Evolutionary conservation across 2,113 vertebrate genomes (phyloP).

Genomic region (Notiomystis cincta): DNA sequence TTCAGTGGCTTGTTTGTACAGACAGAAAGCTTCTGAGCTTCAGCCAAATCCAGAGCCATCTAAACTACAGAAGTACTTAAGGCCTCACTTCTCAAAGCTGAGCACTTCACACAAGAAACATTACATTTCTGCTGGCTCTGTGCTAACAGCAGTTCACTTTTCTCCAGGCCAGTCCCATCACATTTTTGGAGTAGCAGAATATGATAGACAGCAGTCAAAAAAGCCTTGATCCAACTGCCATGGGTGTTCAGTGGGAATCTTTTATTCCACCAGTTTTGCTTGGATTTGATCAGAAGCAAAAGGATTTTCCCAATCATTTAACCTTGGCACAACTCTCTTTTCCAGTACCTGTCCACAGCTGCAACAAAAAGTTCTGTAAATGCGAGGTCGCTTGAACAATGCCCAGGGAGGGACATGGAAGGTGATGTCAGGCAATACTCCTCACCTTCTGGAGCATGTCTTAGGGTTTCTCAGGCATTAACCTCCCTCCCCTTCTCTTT

Average conservation of each 20-base stretch:
- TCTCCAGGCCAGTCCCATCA: not conserved
- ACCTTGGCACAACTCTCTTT: not conserved
- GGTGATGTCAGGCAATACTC: not conserved
- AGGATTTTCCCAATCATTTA: not conserved
- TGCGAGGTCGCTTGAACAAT: not conserved
- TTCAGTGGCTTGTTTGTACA: not conserved
- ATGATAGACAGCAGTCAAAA: not conserved
- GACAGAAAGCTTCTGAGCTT: not conserved
- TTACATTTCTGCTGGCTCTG: not conserved
- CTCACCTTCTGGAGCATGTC: not conserved
- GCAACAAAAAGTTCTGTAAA: not conserved
- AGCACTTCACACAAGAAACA: not conserved
- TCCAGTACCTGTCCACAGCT: not conserved
- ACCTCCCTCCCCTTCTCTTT: not conserved
- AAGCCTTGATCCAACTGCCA: not conserved
- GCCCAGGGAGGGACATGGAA: not conserved
- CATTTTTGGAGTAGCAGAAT: not conserved
- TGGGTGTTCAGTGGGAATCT: not conserved
- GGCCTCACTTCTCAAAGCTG: not conserved
- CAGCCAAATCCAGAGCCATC: not conserved
- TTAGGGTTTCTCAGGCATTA: not conserved
- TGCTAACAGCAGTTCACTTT: not conserved
- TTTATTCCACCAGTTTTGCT: not conserved
- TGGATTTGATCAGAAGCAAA: not conserved
- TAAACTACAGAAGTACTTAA: not conserved